Evolutionary conservation across 2,888 invertebrate species (phyloP).

Genomic region (Augochlorella aurata): DNA sequence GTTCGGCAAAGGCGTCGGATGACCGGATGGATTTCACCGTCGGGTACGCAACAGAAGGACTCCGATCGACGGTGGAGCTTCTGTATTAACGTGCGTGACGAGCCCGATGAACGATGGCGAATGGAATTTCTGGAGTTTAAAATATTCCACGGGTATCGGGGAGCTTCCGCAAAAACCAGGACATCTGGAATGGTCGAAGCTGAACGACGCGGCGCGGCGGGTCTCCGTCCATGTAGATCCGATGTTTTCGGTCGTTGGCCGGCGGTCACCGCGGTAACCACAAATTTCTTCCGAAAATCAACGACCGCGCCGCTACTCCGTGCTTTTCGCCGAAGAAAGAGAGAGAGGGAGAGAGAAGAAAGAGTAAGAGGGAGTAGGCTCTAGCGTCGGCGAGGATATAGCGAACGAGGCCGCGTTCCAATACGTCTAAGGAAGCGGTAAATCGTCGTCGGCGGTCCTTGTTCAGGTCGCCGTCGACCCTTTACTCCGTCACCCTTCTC

Average conservation of each 20-base stretch:
- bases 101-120: not conserved
- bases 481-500: slow-evolving; percentile 56
- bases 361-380: not conserved
- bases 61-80: slow-evolving; percentile 34
- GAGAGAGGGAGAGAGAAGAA: not conserved
- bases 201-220: not conserved
- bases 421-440: slow-evolving; percentile 63
- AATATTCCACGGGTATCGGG: not conserved
- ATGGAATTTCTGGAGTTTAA: slow-evolving; percentile 6
- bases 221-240: not conserved
- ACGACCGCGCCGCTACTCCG: slow-evolving; percentile 12
- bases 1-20: slow-evolving; percentile 43
- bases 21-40: slow-evolving; percentile 53
- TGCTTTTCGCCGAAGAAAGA: slow-evolving; percentile 36
- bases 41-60: slow-evolving; percentile 11
- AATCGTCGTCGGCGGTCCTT: slow-evolving; percentile 59
- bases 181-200: not conserved
- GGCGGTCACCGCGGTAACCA: slow-evolving; percentile 11
- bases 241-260: slow-evolving; percentile 17
- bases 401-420: slow-evolving; percentile 52
- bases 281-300: slow-evolving; percentile 43
- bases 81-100: slow-evolving; percentile 9
- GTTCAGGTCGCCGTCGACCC: slow-evolving; percentile 52
- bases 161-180: not conserved
- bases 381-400: slow-evolving; percentile 38